Evolutionary conservation across 53 echinoderm and acorn worm genomes (phyloP).

Genomic region (Henricia sp.): DNA sequence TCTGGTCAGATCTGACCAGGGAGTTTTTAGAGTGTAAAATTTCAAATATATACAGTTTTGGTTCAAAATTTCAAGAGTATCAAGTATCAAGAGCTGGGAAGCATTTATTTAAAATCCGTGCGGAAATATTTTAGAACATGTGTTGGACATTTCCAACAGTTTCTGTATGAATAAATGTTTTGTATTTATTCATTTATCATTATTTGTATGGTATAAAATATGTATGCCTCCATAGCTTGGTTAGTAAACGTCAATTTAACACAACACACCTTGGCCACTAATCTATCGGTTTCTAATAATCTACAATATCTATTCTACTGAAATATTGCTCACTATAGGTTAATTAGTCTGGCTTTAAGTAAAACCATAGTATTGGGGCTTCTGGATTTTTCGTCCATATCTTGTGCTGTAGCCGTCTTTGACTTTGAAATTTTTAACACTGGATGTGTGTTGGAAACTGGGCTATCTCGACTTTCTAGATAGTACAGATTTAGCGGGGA

Average conservation of each 20-base stretch:
- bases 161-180: neutral
- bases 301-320: neutral
- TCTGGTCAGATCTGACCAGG: too few species aligned
- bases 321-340: neutral
- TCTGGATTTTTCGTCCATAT: neutral
- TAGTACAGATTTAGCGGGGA: too few species aligned
- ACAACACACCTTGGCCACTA: neutral
- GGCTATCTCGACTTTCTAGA: neutral
- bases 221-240: neutral
- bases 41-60: too few species aligned
- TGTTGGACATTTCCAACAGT: too few species aligned
- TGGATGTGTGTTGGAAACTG: neutral
- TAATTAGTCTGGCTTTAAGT: neutral
- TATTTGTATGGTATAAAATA: neutral
- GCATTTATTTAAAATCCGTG: too few species aligned
- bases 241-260: constrained; percentile 8
- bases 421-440: neutral
- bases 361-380: constrained; percentile 10
- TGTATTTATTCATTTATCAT: neutral
- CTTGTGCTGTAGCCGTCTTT: neutral
- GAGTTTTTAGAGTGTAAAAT: too few species aligned
- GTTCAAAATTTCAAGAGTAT: too few species aligned
- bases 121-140: too few species aligned
- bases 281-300: too few species aligned
- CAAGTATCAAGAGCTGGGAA: too few species aligned